Conservation (phyloP, 2,113 vertebrate genomes). For the Hemicordylus capensis region DNA sequence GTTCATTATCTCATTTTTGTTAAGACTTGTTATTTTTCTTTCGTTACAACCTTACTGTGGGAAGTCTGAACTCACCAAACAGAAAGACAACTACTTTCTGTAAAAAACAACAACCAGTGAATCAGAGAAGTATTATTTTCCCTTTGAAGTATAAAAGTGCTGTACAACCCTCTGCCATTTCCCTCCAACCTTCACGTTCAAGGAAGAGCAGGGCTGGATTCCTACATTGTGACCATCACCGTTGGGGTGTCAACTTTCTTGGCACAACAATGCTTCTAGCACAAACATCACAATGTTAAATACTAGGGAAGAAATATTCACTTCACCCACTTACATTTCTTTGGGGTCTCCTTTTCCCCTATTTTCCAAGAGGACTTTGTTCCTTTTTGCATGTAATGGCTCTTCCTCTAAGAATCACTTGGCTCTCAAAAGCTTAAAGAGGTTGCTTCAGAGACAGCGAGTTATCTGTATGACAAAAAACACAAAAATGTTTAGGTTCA, state of each 20-base stretch:
- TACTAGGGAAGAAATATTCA: conserved; percentile 24
- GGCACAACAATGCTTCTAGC: not conserved
- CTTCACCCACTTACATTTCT: conserved; percentile 72
- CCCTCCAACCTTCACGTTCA: not conserved
- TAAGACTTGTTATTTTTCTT: not conserved
- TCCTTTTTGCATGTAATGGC: conserved; percentile 44
- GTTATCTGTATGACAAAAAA: conserved; percentile 19
- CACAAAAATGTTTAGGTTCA: conserved; percentile 12
- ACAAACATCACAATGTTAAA: conserved; percentile 5
- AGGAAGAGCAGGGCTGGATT: not conserved
- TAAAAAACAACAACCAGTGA: not conserved
- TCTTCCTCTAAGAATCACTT: conserved; percentile 53
- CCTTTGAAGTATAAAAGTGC: not conserved
- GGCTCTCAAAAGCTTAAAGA: conserved; percentile 47
- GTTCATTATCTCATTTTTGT: not conserved
- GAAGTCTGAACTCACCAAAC: no score
- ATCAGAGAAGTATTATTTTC: not conserved
- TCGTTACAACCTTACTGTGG: no score
- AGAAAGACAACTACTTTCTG: not conserved
- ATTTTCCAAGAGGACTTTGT: not conserved
- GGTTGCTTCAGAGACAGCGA: conserved; percentile 38
- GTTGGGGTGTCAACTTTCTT: not conserved
- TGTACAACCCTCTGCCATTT: not conserved
- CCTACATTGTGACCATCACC: not conserved
- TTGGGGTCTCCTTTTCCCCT: conserved; percentile 43